Percentiles rank a stretch among this genome's conserved stretches.
phyloP scores from a whole-genome alignment of 2,888 invertebrate species.

The Spilarctia lutea region DNA sequence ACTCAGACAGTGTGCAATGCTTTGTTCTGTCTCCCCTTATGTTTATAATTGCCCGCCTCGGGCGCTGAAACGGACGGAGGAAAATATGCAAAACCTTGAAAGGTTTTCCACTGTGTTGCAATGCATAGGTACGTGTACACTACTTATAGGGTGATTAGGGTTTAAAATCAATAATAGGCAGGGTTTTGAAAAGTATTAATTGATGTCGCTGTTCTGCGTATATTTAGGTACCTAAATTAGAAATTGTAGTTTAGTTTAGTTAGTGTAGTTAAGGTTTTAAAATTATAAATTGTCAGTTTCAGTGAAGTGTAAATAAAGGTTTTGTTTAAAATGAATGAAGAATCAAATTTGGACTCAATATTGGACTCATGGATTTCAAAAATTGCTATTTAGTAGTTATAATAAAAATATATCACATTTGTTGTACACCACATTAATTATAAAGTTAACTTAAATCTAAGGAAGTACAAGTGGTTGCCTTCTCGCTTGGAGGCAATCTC shows the following conservation, averaged over 20 bases:
- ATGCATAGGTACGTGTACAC: slow-evolving; percentile 29
- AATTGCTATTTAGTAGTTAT: too few relatives aligned
- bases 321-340: too few relatives aligned
- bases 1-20: slow-evolving; percentile 63
- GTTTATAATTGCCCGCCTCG: slow-evolving; percentile 72
- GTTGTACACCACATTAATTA: too few relatives aligned
- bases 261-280: background rate
- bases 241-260: background rate
- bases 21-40: slow-evolving; percentile 64
- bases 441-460: too few relatives aligned
- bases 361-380: background rate
- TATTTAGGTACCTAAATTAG: too few relatives aligned
- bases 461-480: too few relatives aligned
- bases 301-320: too few relatives aligned
- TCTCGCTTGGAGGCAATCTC: too few relatives aligned
- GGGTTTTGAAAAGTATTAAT: background rate
- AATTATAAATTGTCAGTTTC: too few relatives aligned
- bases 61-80: slow-evolving; percentile 52
- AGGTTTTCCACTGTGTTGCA: slow-evolving; percentile 53
- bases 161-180: background rate
- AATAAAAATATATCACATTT: too few relatives aligned
- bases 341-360: background rate
- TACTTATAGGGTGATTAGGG: background rate
- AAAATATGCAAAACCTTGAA: slow-evolving; percentile 66
- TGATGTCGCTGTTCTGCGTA: background rate